Conservation (phyloP, 2,113 vertebrate genomes). For the Scytalopus superciliaris region DNA sequence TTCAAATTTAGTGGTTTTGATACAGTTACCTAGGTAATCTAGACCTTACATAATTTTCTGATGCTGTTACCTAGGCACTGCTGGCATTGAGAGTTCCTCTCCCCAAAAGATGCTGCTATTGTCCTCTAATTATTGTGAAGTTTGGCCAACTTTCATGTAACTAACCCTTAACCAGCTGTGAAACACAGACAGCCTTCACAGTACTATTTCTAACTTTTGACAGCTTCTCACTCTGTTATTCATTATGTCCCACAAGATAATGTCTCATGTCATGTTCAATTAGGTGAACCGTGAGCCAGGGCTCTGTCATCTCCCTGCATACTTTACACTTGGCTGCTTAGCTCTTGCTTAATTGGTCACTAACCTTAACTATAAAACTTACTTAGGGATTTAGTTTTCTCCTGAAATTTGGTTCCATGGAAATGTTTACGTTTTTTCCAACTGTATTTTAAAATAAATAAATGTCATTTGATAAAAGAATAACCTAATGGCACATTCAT, state of each 20-base stretch:
- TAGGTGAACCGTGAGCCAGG: not conserved
- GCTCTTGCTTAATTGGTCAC: not conserved
- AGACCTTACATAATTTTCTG: not conserved
- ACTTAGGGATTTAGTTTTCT: not conserved
- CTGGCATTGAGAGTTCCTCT: not conserved
- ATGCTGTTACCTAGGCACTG: not conserved
- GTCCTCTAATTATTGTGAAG: not conserved
- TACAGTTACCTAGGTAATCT: not conserved
- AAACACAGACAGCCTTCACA: not conserved
- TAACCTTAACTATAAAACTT: not conserved
- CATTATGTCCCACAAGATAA: not conserved
- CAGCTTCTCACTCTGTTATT: not conserved
- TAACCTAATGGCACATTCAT: not conserved
- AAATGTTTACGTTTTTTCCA: not conserved
- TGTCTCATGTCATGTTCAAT: not conserved
- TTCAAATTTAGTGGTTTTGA: not conserved
- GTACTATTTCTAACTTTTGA: not conserved
- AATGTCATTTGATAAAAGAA: not conserved
- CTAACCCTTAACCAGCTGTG: not conserved
- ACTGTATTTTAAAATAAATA: not conserved
- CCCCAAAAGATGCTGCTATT: not conserved
- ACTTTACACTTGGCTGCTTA: not conserved
- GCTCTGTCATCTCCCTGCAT: not conserved
- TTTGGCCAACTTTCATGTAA: not conserved
- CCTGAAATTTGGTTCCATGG: not conserved